Evolutionary conservation across 2,797 vertebrate genomes (phyloP), one percentile per base, ranked within the genome.

Genomic region (Schizopygopsis malacanthus): DNA sequence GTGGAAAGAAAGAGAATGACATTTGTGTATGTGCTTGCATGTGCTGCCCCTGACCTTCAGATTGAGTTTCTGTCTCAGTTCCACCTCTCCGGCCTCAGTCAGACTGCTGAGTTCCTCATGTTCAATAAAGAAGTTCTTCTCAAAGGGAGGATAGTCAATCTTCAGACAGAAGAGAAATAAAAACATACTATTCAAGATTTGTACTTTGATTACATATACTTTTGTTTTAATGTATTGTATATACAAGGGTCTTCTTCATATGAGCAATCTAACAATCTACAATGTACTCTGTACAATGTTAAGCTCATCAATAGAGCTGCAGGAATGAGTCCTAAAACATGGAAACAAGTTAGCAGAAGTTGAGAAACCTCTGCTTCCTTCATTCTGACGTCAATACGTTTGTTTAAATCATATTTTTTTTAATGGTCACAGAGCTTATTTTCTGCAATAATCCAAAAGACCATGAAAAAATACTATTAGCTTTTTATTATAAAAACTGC

Each of bases 71-170:
- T 99, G 96, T 50, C 98, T 95, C 2, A 99, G 90, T 86, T 99
- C 98, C 79, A 98, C 91, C 90, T 97, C 94, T 82, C 98, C 97
- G 86, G 93, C 93, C 0, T 95, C 96, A 33, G 95, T 98, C 88
- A 99, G 94, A 91, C 84, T 95, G 88, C 93, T 95, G 90, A 99
- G 97, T 92, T 99, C 98, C 91, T 99, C 98, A 0, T 99, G 98
- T 85, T 99, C 98, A 65, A 97, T 95, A 86, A 97, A 98, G 94
- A 99, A 99, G 92, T 99, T 99, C 90, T 99, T 99, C 94, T 98
- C 98, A 95, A 98, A 99, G 0, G 98, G 97, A n/a, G 97, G 92
- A 85, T 99, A 99, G 85, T 99, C 98, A 82, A 99, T 99, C 98
- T 99, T 93, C 67, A 91, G 20, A 82, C 18, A 89, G 65, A 82